Conservation (phyloP, 2,888 invertebrate genomes). For the Lottia scabra region DNA sequence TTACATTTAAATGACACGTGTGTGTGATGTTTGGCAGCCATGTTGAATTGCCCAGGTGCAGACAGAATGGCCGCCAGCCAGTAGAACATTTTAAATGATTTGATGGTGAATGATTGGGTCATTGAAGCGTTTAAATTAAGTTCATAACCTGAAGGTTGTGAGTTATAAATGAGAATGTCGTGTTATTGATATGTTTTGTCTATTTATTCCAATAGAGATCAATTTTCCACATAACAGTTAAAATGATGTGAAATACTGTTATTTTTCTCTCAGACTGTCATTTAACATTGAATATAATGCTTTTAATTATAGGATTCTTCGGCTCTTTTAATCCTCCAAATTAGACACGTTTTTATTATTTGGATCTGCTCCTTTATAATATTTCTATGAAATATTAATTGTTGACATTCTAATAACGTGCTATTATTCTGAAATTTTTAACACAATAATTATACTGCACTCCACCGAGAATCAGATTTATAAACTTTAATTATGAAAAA, state of each 20-base stretch:
- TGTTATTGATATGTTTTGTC: background rate
- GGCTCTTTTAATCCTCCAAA: background rate
- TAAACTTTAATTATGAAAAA: no score
- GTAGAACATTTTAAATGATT: background rate
- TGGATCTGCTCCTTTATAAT: no score
- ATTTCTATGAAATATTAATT: no score
- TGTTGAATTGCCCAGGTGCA: constrained; percentile 22
- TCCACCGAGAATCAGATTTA: no score
- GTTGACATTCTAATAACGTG: no score
- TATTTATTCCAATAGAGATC: background rate
- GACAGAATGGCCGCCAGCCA: background rate
- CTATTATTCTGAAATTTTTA: no score
- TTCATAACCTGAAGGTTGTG: background rate
- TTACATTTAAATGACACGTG: constrained; percentile 17
- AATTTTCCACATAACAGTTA: background rate
- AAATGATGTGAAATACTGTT: background rate
- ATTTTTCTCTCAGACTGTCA: background rate
- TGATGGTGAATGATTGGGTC: background rate
- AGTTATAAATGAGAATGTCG: background rate
- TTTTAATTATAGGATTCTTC: background rate
- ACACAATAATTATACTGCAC: no score
- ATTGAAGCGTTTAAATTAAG: background rate
- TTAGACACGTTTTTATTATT: background rate
- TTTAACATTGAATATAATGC: background rate
- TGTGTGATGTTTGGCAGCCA: constrained; percentile 20